Evolutionary conservation across 2,888 invertebrate genomes (phyloP).

Genomic region (Palloptera scutellata): DNA sequence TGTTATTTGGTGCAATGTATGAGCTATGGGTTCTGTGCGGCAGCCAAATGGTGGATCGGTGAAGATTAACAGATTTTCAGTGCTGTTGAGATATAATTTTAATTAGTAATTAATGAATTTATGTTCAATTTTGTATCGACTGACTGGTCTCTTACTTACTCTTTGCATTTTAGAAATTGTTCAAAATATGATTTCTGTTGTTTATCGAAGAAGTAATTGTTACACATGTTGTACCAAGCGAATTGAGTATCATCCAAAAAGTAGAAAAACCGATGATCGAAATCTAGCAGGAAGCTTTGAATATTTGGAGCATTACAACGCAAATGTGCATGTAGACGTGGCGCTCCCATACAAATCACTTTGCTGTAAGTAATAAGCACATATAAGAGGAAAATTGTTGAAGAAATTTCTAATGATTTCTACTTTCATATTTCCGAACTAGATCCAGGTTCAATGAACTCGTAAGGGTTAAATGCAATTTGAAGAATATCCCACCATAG

Average conservation of each 20-base stretch:
- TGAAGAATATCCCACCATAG: too few species aligned
- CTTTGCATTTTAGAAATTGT: conserved; percentile 70
- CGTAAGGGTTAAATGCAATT: too few species aligned
- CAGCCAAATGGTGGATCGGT: conserved; percentile 95
- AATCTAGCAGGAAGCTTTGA: conserved; percentile 78
- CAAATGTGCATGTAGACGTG: conserved; percentile 78
- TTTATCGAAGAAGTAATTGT: conserved; percentile 81
- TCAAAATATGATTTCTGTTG: conserved; percentile 69
- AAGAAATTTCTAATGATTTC: too few species aligned
- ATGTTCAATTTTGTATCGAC: too few species aligned
- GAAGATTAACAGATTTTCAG: conserved; percentile 69
- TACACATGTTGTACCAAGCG: conserved; percentile 90
- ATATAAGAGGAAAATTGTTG: too few species aligned
- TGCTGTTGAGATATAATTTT: conserved; percentile 49
- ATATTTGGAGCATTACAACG: conserved; percentile 57
- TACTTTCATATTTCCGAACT: too few species aligned
- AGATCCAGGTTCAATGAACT: too few species aligned
- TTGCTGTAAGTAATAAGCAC: conserved; percentile 66
- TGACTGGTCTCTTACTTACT: conserved; percentile 57
- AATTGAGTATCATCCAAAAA: conserved; percentile 74
- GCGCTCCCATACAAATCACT: conserved; percentile 87
- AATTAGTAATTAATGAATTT: conserved; percentile 10
- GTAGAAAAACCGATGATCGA: conserved; percentile 77
- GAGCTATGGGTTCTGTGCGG: conserved; percentile 80
- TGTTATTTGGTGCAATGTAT: conserved; percentile 72